These are phyloP conservation scores for Argentina silus DNA, from an alignment of 2,797 vertebrate species.

Conservation along the genomic window DNA sequence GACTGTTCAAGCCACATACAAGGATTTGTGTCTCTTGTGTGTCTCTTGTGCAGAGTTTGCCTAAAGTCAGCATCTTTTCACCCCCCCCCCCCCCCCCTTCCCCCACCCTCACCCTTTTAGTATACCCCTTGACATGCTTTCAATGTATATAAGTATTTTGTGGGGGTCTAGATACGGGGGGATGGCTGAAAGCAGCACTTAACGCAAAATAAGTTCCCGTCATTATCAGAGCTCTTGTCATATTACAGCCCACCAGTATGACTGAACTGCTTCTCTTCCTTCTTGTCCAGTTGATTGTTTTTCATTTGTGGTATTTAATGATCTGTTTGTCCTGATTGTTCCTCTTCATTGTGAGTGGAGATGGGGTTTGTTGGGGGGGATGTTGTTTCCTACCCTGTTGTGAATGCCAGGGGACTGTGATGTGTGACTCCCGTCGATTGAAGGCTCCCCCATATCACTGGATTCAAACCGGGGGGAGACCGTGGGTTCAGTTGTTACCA, in stretches of 20 bases:
- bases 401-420: conserved; percentile 31
- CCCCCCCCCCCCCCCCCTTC: neutral
- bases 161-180: neutral
- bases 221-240: neutral
- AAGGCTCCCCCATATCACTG: neutral
- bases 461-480: neutral
- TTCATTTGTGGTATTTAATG: neutral
- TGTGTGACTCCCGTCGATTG: neutral
- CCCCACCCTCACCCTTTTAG: too few species aligned
- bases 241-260: neutral
- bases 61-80: neutral
- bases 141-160: neutral
- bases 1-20: neutral
- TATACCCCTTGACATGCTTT: neutral
- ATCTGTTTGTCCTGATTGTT: too few species aligned
- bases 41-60: neutral
- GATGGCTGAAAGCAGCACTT: neutral
- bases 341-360: too few species aligned
- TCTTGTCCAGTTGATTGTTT: neutral
- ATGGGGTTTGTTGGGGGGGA: neutral
- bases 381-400: neutral
- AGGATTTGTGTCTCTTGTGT: neutral
- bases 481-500: too few species aligned
- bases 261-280: neutral
- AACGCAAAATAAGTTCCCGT: neutral